Evolutionary conservation across 2,888 invertebrate genomes (phyloP).

Genomic region (Ypsolopha scabrella): DNA sequence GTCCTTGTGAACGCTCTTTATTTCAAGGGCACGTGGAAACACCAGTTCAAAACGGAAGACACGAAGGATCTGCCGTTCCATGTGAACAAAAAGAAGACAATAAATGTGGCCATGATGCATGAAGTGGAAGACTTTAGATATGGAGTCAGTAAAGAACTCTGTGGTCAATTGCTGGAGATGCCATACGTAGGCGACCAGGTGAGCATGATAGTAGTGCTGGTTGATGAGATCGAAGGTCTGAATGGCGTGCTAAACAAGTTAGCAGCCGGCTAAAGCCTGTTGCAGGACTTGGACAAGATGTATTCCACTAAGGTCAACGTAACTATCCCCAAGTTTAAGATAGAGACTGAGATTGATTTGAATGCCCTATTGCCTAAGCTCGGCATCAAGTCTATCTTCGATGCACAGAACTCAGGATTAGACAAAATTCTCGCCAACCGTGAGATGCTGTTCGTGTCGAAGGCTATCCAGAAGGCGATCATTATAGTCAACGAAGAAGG

Average conservation of each 20-base stretch:
- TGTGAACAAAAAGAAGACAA: conserved; percentile 55
- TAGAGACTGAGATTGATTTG: conserved; percentile 80
- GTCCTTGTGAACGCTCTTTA: conserved; percentile 88
- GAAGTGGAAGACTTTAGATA: conserved; percentile 59
- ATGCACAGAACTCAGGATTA: conserved; percentile 6
- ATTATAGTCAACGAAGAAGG: conserved; percentile 91
- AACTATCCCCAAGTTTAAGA: conserved; percentile 82
- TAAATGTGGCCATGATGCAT: conserved; percentile 80
- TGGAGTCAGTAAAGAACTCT: conserved; percentile 35
- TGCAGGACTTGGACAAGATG: conserved; percentile 64
- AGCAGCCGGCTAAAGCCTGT: conserved; percentile 52
- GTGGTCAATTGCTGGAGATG: conserved; percentile 74
- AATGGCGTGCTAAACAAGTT: conserved; percentile 72
- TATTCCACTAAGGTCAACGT: conserved; percentile 71
- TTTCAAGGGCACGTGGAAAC: conserved; percentile 84
- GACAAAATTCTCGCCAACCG: conserved; percentile 50
- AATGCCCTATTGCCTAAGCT: conserved; percentile 74
- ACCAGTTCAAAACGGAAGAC: conserved; percentile 69
- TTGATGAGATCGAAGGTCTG: conserved; percentile 76
- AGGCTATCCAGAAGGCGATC: conserved; percentile 86
- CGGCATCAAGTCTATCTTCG: conserved; percentile 78
- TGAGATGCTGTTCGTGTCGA: conserved; percentile 71
- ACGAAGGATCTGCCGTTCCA: conserved; percentile 77
- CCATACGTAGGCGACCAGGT: conserved; percentile 77
- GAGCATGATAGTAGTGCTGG: conserved; percentile 82